These are phyloP conservation scores for Otis tarda DNA, from an alignment of 2,113 vertebrate species.

Conservation along the genomic window DNA sequence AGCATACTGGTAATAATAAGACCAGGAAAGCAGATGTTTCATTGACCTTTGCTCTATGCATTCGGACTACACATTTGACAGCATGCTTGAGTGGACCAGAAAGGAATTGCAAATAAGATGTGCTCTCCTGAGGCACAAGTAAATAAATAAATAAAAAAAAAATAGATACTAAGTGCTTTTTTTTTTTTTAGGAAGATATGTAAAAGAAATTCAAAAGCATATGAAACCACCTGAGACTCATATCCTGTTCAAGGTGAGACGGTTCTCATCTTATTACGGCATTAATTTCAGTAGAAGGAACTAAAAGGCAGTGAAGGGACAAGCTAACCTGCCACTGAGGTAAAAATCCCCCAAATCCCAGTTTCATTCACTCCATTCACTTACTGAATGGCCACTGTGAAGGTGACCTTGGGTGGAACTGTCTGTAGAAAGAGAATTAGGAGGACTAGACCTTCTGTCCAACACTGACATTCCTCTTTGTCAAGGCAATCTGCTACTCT, in stretches of 20 bases:
- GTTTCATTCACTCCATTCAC: background rate
- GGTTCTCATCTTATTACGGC: background rate
- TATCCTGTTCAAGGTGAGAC: background rate
- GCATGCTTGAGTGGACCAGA: background rate
- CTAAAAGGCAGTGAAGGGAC: background rate
- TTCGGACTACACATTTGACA: conserved; percentile 8
- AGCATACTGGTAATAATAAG: conserved; percentile 44
- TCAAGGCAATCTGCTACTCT: background rate
- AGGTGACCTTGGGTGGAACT: background rate
- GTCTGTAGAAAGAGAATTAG: background rate
- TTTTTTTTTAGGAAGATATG: background rate
- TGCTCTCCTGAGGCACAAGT: background rate
- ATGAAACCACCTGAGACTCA: background rate
- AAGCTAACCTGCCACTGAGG: background rate
- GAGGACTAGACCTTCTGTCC: background rate
- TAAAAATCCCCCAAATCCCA: accelerated
- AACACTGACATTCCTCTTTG: background rate
- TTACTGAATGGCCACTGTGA: background rate
- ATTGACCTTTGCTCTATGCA: conserved; percentile 28
- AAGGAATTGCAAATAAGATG: conserved; percentile 8
- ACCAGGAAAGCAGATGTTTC: conserved; percentile 61
- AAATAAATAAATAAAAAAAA: background rate
- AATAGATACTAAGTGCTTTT: background rate
- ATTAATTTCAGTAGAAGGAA: background rate
- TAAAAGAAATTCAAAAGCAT: background rate